Conservation (phyloP, 2,797 vertebrate genomes). For the Muscicapa comitata region DNA sequence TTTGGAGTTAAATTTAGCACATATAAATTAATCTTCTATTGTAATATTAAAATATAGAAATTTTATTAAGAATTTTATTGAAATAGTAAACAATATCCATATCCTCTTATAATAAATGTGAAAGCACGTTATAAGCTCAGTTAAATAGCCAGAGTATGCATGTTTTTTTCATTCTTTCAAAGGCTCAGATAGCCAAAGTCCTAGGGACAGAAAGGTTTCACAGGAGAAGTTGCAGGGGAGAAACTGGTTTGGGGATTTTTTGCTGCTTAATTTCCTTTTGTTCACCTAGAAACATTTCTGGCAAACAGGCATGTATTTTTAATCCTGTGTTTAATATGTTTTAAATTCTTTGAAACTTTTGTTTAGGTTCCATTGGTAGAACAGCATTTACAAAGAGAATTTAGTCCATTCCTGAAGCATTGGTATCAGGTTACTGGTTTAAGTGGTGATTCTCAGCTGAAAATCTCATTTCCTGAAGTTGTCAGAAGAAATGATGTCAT, state of each 20-base stretch:
- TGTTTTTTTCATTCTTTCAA: not conserved
- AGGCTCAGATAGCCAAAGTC: not conserved
- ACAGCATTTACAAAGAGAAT: slow-evolving; percentile 89
- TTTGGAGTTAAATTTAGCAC: not conserved
- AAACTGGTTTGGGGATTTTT: not conserved
- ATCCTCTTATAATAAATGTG: not conserved
- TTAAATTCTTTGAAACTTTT: slow-evolving; percentile 4
- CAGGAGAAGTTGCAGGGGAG: not conserved
- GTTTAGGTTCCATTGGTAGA: slow-evolving; percentile 89
- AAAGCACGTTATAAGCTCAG: not conserved
- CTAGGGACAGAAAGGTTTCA: not conserved
- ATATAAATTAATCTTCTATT: not conserved
- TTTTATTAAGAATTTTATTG: not conserved
- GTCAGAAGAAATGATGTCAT: slow-evolving; percentile 84
- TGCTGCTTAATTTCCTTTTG: not conserved
- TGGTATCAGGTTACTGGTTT: slow-evolving; percentile 83
- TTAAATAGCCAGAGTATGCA: not conserved
- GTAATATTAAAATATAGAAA: not conserved
- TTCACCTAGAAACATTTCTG: not conserved
- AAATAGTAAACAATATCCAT: not conserved
- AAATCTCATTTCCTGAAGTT: slow-evolving; percentile 91
- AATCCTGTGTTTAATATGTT: not conserved
- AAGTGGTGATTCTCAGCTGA: slow-evolving; percentile 88
- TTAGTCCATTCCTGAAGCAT: slow-evolving; percentile 82
- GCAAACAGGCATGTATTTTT: not conserved